Base-by-base conservation (phyloP, 2,888 invertebrate genomes). In the Busseola fusca region DNA sequence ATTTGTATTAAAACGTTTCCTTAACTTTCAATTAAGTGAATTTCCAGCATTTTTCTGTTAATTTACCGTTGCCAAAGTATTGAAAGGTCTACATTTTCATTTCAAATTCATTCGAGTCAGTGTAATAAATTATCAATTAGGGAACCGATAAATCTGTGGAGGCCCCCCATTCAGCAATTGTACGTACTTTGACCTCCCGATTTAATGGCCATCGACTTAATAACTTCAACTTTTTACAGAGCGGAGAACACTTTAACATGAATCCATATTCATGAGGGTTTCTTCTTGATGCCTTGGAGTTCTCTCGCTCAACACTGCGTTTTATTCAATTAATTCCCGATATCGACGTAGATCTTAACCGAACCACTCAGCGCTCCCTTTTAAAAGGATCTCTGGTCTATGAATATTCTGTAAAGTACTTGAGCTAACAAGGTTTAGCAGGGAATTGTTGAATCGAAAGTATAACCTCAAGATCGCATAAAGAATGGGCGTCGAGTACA, bases 241-340 rank as follows among this genome's bases (percentile, higher is more conserved):
- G 88, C 89, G 76, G 83, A 85, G 89, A 91, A 90, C 90, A 90
- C 91, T 93, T 91, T 86, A 89, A 84, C 84, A 79, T 77, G 84
- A 84, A 92, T 94, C 90, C 93, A 95, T 94, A 95, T 94, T 95
- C 94, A 95, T 94, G 93, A 93, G 86, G 79, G 73, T 40, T 63
- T 74, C 66, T 76, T 75, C 85, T 86, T 80, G 79, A 83, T 83
- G 78, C 82, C 72, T 79, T 84, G 81, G 84, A 80, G 76, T 79
- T 80, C 86, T 83, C 86, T 87, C 88, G 87, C 87, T 88, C 88
- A 89, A 89, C 88, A 87, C 88, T 88, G 90, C 88, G 89, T 92
- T 94, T 93, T 92, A 94, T 95, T 94, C 93, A 94, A 95, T 95
- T 95, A 95, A 93, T 92, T 90, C 87, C 83, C 87, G 90, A 93